These are phyloP conservation scores for Schizothorax lantsangensis DNA, from an alignment of 2,797 vertebrate genomes.

Conservation along the genomic window DNA sequence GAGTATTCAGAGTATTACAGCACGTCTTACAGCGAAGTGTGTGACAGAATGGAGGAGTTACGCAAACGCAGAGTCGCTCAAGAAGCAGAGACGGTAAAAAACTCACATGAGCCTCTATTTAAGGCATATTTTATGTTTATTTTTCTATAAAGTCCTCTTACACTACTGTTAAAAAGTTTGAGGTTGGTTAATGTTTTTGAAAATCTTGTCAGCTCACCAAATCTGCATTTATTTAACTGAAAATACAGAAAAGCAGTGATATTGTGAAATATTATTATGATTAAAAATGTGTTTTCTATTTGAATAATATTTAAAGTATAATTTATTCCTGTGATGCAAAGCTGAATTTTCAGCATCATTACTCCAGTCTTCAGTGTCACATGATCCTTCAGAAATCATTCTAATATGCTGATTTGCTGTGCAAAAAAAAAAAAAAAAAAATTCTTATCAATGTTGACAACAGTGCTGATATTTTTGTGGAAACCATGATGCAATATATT, in stretches of 20 bases:
- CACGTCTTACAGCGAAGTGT: slow-evolving; percentile 90
- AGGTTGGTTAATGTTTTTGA: background rate
- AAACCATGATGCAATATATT: too few species aligned
- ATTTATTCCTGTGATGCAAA: background rate
- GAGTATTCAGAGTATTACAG: slow-evolving; percentile 95
- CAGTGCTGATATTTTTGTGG: background rate
- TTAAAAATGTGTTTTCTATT: background rate
- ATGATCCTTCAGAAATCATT: background rate
- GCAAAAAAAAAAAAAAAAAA: too few species aligned
- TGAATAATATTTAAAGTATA: background rate
- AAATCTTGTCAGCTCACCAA: background rate
- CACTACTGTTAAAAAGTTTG: background rate
- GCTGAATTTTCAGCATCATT: background rate
- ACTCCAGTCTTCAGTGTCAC: background rate
- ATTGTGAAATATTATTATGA: background rate
- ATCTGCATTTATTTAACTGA: background rate
- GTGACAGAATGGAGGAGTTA: slow-evolving; percentile 95
- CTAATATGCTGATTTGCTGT: background rate
- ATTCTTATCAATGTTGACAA: too few species aligned
- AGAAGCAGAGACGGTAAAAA: slow-evolving; percentile 85
- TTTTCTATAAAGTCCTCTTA: background rate
- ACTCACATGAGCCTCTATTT: background rate
- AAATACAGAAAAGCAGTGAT: background rate
- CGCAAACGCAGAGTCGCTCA: slow-evolving; percentile 89
- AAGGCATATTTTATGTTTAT: background rate